Evolutionary conservation across 2,797 vertebrate species (phyloP), one percentile per base, ranked within the genome.

Genomic region (Acrocephalus scirpaceus): DNA sequence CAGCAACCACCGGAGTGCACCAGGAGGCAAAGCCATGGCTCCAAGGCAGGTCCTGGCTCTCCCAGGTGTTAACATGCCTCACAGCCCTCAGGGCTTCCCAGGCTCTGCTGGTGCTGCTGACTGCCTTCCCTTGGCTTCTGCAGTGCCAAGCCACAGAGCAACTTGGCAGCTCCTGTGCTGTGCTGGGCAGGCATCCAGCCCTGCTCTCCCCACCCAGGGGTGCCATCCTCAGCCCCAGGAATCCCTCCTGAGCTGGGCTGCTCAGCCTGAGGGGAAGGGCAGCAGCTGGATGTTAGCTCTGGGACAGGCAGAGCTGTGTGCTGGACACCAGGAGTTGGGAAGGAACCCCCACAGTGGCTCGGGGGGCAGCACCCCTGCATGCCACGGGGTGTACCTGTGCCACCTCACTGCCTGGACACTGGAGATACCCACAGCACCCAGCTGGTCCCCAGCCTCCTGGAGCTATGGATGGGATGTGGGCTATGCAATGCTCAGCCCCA

Each of bases 31-130:
- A 42, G 32, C 40, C 30, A 19, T 3, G 36, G 81, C 71, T 88
- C 42, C 70, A 51, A 79, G 82, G 79, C 74, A 86, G 78, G 32
- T 86, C 67, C 75, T 94, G 90, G 92, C 93, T 95, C 92, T 96
- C 90, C 87, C 94, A 94, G 97, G 96, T 97, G 96, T 82, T 90
- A 95, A 92, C 69, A 48, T 2, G 71, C 90, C 76, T 92, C 62
- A 85, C 69, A 97, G 96, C 88, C 95, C 97, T 50, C 86, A 81
- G 94, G 97, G 97, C 95, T 97, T 95, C 91, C 91, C 44, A 66
- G 96, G 94, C 95, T 97, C 96, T 94, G 95, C 96, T 21, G 94
- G 97, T 95, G 96, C 95, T 94, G 93, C 95, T 2, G 5, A 69
- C 88, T 97, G 96, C 93, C 96, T 97, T 95, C 93, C 96, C 88